phyloP scores from a whole-genome alignment of 2,888 invertebrate genomes.

The Altica lythri region DNA sequence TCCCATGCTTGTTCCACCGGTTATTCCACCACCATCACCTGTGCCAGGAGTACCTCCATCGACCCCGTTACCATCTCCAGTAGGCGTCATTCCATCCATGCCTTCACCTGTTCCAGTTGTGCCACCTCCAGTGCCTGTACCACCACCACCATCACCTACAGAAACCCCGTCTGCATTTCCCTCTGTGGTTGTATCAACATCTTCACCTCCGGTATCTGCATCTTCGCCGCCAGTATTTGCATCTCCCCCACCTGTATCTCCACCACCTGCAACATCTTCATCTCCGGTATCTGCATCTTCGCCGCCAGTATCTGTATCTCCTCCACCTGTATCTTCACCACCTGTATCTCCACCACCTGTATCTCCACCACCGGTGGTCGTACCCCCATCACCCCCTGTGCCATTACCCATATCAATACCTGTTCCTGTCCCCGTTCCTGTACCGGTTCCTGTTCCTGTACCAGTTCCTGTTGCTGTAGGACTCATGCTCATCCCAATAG shows the following conservation, averaged over 20 bases:
- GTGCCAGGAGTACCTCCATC: slow-evolving; percentile 30
- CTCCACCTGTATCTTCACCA: slow-evolving; percentile 27
- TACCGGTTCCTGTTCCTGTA: slow-evolving; percentile 56
- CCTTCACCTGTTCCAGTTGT: slow-evolving; percentile 25
- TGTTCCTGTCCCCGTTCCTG: slow-evolving; percentile 51
- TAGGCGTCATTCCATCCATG: slow-evolving; percentile 21
- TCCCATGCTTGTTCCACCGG: slow-evolving; percentile 37
- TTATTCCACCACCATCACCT: slow-evolving; percentile 31
- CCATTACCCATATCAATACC: slow-evolving; percentile 26
- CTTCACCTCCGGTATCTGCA: slow-evolving; percentile 29
- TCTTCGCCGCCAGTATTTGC: slow-evolving; percentile 38
- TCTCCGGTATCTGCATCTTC: slow-evolving; percentile 24
- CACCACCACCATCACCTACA: slow-evolving; percentile 9
- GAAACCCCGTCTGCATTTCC: slow-evolving; percentile 32
- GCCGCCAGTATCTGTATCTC: slow-evolving; percentile 3
- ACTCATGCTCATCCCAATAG: slow-evolving; percentile 58
- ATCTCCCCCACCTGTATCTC: slow-evolving; percentile 27
- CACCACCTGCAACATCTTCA: slow-evolving; percentile 29
- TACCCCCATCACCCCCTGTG: slow-evolving; percentile 24
- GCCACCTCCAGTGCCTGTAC: slow-evolving; percentile 25
- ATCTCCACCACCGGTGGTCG: slow-evolving; percentile 38
- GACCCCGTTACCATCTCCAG: slow-evolving; percentile 17
- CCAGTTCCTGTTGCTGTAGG: slow-evolving; percentile 55
- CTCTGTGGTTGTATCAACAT: slow-evolving; percentile 22
- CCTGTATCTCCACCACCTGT: slow-evolving; percentile 24